Conservation (phyloP, 2,888 invertebrate species). For the Nebria brevicollis region DNA sequence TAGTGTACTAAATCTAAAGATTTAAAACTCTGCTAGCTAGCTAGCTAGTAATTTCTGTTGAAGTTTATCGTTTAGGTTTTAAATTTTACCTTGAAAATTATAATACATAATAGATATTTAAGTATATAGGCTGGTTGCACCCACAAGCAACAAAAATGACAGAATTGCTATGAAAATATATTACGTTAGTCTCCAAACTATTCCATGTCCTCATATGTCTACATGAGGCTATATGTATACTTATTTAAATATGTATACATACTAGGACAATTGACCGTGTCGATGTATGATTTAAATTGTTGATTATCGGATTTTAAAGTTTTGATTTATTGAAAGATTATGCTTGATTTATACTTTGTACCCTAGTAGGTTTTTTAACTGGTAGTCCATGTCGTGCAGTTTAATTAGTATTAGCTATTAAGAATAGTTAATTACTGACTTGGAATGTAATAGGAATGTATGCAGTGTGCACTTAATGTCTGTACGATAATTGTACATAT, state of each 20-base stretch:
- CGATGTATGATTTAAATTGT: conserved; percentile 34
- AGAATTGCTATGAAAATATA: no score
- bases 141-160: no score
- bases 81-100: no score
- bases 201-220: no score
- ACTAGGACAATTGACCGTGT: not conserved
- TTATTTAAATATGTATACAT: no score
- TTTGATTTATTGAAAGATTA: conserved; percentile 37
- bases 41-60: no score
- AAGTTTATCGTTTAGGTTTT: no score
- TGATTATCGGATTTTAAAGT: conserved; percentile 39
- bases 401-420: not conserved
- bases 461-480: not conserved
- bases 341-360: conserved; percentile 35
- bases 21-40: not conserved
- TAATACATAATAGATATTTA: no score
- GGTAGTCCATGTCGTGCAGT: not conserved
- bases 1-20: not conserved
- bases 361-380: not conserved
- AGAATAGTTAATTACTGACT: not conserved
- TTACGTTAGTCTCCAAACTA: no score
- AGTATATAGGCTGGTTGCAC: no score
- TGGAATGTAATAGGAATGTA: not conserved
- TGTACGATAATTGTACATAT: not conserved
- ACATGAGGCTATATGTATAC: no score